Percentiles rank a stretch among this genome's conserved stretches.
Conservation (phyloP, 2,113 vertebrate genomes). For the Paratilapia polleni region DNA sequence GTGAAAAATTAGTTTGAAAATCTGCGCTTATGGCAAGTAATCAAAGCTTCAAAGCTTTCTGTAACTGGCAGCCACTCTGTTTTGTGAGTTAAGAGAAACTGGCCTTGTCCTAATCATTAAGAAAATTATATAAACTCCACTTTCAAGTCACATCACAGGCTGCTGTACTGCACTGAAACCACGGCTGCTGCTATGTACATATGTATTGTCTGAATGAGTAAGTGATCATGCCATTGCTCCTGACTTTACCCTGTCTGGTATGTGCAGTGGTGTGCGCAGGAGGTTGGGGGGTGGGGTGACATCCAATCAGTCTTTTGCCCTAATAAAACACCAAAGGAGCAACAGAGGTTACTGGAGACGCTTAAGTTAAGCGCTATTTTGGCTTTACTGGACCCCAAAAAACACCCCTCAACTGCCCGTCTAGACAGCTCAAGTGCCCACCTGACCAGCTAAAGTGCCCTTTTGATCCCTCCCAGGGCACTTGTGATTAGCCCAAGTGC, state of each 20-base stretch:
- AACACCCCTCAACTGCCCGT: background rate
- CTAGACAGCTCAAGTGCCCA: background rate
- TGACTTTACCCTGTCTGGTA: background rate
- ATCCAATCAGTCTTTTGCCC: background rate
- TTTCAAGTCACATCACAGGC: constrained; percentile 40
- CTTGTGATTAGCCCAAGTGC: background rate
- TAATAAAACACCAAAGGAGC: background rate
- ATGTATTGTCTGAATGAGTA: background rate
- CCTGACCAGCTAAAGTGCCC: background rate
- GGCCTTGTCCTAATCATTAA: constrained; percentile 41
- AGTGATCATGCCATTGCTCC: background rate
- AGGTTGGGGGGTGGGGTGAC: background rate
- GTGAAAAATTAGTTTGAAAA: constrained; percentile 9
- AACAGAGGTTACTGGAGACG: background rate
- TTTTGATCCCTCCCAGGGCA: background rate
- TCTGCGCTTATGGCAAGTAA: background rate
- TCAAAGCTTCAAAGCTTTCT: background rate
- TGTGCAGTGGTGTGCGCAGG: constrained; percentile 12
- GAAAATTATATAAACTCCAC: constrained; percentile 16
- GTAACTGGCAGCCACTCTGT: background rate
- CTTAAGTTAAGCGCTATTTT: background rate
- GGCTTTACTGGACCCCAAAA: background rate
- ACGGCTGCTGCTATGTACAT: constrained; percentile 20
- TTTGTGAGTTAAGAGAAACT: constrained; percentile 40
- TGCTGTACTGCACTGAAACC: background rate